Evolutionary conservation across 2,797 vertebrate species (phyloP).

Genomic region (Acanthornis magna): DNA sequence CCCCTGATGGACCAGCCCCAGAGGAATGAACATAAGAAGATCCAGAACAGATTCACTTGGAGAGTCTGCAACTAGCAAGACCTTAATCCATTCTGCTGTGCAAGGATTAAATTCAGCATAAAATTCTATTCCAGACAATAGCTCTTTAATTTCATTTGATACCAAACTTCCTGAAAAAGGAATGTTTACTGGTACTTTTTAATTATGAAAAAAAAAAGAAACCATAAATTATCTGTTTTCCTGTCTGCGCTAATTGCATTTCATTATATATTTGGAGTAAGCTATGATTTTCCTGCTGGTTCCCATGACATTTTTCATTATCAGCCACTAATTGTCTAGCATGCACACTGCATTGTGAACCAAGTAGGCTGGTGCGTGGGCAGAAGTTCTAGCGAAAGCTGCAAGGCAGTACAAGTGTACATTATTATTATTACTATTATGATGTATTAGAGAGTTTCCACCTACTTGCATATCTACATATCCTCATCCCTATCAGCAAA

Average conservation of each 20-base stretch:
- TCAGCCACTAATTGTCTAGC: slow-evolving; percentile 77
- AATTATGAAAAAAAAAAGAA: slow-evolving; percentile 44
- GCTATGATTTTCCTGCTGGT: slow-evolving; percentile 78
- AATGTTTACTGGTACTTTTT: slow-evolving; percentile 74
- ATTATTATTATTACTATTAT: slow-evolving; percentile 71
- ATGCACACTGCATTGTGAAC: slow-evolving; percentile 67
- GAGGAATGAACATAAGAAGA: not conserved
- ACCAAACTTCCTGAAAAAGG: slow-evolving; percentile 66
- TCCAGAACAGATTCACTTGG: not conserved
- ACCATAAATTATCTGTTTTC: slow-evolving; percentile 78
- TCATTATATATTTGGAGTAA: slow-evolving; percentile 77
- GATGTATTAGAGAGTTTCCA: slow-evolving; percentile 73
- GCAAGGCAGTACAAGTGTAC: slow-evolving; percentile 58
- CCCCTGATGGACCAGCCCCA: not conserved
- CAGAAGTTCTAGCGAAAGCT: slow-evolving; percentile 68
- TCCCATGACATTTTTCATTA: slow-evolving; percentile 80
- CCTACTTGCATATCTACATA: slow-evolving; percentile 66
- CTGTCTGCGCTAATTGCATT: slow-evolving; percentile 80
- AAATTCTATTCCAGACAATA: slow-evolving; percentile 52
- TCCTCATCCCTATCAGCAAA: slow-evolving; percentile 13
- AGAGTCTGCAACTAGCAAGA: not conserved
- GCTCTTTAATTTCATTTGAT: slow-evolving; percentile 57
- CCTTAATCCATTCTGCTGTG: not conserved
- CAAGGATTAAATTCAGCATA: slow-evolving; percentile 52
- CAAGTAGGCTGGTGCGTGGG: slow-evolving; percentile 76